Evolutionary conservation across 2,888 invertebrate species (phyloP).

Genomic region (Lasioglossum pauxillum): DNA sequence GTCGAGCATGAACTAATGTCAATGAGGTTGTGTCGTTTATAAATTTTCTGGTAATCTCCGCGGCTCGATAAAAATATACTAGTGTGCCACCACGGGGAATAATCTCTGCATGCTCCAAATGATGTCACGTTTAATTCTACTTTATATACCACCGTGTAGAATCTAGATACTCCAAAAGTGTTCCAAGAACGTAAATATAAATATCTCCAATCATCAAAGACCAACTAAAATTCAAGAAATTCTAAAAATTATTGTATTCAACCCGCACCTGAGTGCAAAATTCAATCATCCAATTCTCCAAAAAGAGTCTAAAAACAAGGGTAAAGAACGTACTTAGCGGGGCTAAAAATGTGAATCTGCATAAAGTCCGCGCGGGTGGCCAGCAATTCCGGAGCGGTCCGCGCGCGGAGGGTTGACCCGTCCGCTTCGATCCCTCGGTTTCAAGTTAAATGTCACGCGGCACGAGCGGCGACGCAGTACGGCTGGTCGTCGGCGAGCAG

Average conservation of each 20-base stretch:
- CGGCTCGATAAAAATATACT: not conserved
- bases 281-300: not conserved
- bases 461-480: not conserved
- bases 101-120: not conserved
- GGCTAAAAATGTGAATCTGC: not conserved
- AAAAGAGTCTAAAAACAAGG: not conserved
- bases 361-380: not conserved
- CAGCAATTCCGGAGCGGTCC: not conserved
- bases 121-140: not conserved
- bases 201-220: not conserved
- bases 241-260: not conserved
- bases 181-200: not conserved
- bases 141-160: not conserved
- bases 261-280: not conserved
- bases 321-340: not conserved
- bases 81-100: not conserved
- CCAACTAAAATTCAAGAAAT: not conserved
- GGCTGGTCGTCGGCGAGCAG: not conserved
- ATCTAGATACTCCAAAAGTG: not conserved
- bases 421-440: not conserved
- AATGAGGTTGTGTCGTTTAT: not conserved
- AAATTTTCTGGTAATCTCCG: not conserved
- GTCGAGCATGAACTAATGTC: not conserved
- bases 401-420: slow-evolving; percentile 5
- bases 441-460: slow-evolving; percentile 8